Evolutionary conservation across 2,797 vertebrate species (phyloP), one percentile per base, ranked within the genome.

Genomic region (Parauchenoglanis ngamensis): DNA sequence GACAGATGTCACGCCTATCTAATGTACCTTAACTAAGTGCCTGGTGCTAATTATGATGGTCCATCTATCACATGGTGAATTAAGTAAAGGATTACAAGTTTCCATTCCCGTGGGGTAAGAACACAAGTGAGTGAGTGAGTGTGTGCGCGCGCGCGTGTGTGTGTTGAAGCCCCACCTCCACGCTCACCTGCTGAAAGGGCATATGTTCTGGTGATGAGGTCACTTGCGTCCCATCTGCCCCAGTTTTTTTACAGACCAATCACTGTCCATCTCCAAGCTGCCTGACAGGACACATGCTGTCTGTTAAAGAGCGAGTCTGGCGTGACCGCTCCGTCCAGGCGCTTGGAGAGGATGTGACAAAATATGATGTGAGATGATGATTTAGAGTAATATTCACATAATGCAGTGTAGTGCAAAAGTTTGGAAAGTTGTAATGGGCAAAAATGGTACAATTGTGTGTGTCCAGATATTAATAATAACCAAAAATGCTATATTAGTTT

Each of bases 181-280:
- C 17, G 63, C 88, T 92, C 87, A 91, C 93, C 91, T 93, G 91
- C 92, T 92, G 90, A 87, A 93, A 61, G 68, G 89, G 88, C 91
- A 90, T 93, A 93, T 92, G 93, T 88, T 92, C 78, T 90, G 90
- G 89, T 87, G 87, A 91, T 92, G 89, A 93, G 87, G 91, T 94
- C 92, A 92, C 85, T 31, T 19, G 86, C 83, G 83, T 76, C 67
- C 91, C 90, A 92, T 94, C 92, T 94, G 92, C 89, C 87, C 82
- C 35, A 17, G 4, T 25, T 25, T 79, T 88, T 63, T 82, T 83
- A 76, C 84, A 92, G 84, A 80, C 44, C 80, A 78, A 44, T 80
- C 65, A 21, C 25, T 70, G 52, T 83, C 61, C 44, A 7, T 84
- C 15, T 44, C 28, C 44, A 49, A 65, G 77, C 85, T 75, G 56